phyloP scores from a whole-genome alignment of 2,888 invertebrate genomes.

The Pollenia amentaria region DNA sequence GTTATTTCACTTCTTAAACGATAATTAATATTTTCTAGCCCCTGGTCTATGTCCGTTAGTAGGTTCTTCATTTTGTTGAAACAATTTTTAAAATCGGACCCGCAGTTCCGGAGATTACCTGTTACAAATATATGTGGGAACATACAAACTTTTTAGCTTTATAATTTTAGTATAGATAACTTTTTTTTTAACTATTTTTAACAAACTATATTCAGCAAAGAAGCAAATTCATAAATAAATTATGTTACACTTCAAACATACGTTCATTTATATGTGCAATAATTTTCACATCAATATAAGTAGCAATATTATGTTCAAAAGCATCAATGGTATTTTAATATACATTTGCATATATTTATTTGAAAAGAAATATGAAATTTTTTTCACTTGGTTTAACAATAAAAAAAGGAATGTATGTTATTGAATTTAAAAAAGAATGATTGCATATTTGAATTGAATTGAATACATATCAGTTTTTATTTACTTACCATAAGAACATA shows the following conservation, averaged over 20 bases:
- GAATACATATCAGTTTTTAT: constrained; percentile 33
- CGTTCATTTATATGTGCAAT: background rate
- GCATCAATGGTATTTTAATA: constrained; percentile 32
- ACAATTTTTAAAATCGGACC: too few species aligned
- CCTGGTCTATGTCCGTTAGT: too few species aligned
- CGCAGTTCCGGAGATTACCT: too few species aligned
- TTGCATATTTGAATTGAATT: constrained; percentile 32
- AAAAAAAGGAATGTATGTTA: constrained; percentile 30
- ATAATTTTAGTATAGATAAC: too few species aligned
- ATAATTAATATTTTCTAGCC: too few species aligned
- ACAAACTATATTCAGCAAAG: too few species aligned
- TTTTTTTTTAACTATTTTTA: too few species aligned
- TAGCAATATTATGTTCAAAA: background rate
- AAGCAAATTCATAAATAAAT: too few species aligned
- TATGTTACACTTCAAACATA: background rate
- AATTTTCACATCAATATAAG: background rate
- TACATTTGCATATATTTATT: constrained; percentile 22
- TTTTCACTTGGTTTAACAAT: constrained; percentile 67
- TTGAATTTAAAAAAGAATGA: constrained; percentile 45
- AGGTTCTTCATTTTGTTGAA: too few species aligned
- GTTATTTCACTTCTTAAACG: too few species aligned
- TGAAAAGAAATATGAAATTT: constrained; percentile 57
- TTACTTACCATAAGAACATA: constrained; percentile 76
- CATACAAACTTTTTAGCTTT: too few species aligned
- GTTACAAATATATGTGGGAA: too few species aligned